Evolutionary conservation across 2,888 invertebrate genomes (phyloP).

Genomic region (Micoletzkya japonica): DNA sequence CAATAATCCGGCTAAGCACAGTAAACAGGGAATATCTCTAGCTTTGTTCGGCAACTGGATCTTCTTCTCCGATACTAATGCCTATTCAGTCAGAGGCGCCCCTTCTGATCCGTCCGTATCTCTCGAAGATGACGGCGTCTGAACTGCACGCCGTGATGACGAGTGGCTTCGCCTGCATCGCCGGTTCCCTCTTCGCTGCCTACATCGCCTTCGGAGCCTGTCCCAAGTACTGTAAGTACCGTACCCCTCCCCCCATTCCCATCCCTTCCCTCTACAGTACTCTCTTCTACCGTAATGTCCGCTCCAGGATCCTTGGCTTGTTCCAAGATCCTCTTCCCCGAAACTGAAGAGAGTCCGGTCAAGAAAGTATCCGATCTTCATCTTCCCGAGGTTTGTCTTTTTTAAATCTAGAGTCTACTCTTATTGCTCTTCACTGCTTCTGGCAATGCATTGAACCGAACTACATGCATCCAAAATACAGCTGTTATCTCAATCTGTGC

Average conservation of each 20-base stretch:
- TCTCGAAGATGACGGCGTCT: conserved; percentile 81
- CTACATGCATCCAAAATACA: no score
- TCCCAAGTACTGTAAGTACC: conserved; percentile 32
- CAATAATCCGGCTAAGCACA: no score
- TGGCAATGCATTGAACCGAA: no score
- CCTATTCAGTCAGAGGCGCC: conserved; percentile 75
- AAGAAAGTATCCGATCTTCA: conserved; percentile 75
- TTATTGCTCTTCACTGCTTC: no score
- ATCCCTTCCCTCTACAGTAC: conserved; percentile 76
- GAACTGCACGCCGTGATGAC: conserved; percentile 92
- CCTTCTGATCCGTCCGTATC: conserved; percentile 83
- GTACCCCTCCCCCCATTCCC: conserved; percentile 14
- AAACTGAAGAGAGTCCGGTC: conserved; percentile 80
- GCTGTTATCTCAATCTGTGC: no score
- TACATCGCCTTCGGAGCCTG: conserved; percentile 73
- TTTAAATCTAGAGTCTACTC: no score
- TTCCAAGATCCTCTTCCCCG: conserved; percentile 88
- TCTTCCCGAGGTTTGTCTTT: conserved; percentile 42
- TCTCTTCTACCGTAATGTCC: conserved; percentile 92
- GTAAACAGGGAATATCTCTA: neutral
- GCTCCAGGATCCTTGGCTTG: conserved; percentile 89
- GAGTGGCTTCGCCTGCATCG: conserved; percentile 91
- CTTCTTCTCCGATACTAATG: neutral
- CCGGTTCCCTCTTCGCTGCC: conserved; percentile 85
- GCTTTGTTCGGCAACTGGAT: neutral